These are phyloP conservation scores for Brachylomia viminalis DNA, from an alignment of 2,888 invertebrate species.

Conservation along the genomic window DNA sequence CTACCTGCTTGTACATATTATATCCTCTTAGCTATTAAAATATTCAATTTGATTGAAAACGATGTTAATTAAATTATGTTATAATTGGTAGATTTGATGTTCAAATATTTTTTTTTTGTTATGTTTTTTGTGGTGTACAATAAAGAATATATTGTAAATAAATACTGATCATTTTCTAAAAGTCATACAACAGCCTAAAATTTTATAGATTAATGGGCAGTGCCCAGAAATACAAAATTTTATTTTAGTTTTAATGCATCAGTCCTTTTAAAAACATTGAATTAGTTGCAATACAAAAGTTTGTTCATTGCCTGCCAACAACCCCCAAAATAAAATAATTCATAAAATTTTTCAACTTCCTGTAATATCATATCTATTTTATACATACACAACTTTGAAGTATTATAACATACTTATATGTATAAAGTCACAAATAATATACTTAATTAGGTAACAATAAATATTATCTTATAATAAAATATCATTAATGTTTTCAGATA, in stretches of 20 bases:
- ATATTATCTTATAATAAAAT: constrained; percentile 21
- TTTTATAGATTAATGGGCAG: background rate
- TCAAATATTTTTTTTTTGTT: too few species aligned
- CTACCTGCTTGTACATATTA: background rate
- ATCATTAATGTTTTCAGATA: constrained; percentile 87
- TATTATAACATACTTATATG: background rate
- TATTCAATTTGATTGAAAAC: background rate
- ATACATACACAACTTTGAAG: constrained; percentile 2
- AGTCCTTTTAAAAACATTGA: background rate
- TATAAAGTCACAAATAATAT: constrained; percentile 12
- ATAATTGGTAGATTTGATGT: too few species aligned
- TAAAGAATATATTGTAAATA: too few species aligned
- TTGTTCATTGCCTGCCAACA: background rate
- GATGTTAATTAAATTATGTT: background rate
- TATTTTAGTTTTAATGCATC: background rate
- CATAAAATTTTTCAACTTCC: background rate
- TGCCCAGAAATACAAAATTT: background rate
- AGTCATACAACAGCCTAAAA: background rate
- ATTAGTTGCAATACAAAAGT: background rate
- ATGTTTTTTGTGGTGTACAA: too few species aligned
- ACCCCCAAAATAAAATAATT: constrained; percentile 10
- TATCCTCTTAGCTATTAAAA: background rate
- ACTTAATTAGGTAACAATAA: constrained; percentile 6
- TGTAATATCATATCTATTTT: constrained; percentile 16
- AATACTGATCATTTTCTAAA: background rate